Percentiles rank a stretch among this genome's conserved stretches.
Evolutionary conservation across 2,797 vertebrate species (phyloP).

Genomic region (Carapus acus): DNA sequence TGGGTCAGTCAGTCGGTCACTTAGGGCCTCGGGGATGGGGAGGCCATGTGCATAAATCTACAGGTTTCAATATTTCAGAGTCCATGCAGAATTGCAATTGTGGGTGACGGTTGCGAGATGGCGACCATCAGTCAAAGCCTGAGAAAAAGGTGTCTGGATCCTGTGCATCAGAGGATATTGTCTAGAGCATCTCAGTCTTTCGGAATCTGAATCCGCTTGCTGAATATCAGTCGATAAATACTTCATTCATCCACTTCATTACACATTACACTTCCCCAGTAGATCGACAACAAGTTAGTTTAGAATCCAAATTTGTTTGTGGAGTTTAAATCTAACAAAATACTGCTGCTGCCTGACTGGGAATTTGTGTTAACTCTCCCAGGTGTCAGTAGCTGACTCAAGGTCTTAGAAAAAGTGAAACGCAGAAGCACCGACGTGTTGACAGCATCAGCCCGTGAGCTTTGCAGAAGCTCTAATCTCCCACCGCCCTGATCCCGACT

Average conservation of each 20-base stretch:
- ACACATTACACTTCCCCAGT: too few species aligned
- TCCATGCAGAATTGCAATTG: not conserved
- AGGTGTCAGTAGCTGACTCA: conserved; percentile 7
- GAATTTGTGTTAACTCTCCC: not conserved
- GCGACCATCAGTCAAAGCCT: conserved; percentile 27
- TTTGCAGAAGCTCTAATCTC: conserved; percentile 10
- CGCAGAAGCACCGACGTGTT: conserved; percentile 6
- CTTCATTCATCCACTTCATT: too few species aligned
- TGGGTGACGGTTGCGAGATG: not conserved
- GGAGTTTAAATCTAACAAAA: not conserved
- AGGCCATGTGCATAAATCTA: not conserved
- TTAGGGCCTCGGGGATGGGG: not conserved
- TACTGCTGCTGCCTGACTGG: not conserved
- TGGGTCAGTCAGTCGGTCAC: not conserved
- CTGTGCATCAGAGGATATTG: too few species aligned
- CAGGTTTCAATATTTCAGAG: not conserved
- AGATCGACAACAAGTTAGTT: not conserved
- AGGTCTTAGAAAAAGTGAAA: conserved; percentile 18
- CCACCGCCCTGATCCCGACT: conserved; percentile 24
- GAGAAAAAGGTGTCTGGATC: conserved; percentile 4
- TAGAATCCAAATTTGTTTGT: not conserved
- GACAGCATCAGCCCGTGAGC: conserved; percentile 9
- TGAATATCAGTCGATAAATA: too few species aligned
- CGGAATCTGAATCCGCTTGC: conserved; percentile 10
- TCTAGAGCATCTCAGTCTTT: too few species aligned